Evolutionary conservation across 2,888 invertebrate species (phyloP).

Genomic region (Phengaris arion): DNA sequence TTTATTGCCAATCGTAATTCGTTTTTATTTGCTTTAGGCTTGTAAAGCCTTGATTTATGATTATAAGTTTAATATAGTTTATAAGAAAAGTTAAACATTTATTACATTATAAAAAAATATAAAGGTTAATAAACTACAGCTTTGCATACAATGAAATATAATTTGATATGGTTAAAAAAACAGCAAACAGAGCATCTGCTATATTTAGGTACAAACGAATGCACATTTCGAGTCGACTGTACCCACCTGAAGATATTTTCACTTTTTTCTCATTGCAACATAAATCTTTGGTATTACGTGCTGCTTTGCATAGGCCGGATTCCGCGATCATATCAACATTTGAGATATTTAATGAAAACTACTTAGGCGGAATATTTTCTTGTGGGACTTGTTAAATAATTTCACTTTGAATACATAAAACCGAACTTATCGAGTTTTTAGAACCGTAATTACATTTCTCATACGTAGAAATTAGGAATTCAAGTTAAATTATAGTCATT

Average conservation of each 20-base stretch:
- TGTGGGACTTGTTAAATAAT: constrained; percentile 17
- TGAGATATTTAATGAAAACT: constrained; percentile 31
- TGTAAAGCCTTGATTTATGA: background rate
- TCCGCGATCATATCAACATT: constrained; percentile 35
- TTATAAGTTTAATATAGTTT: background rate
- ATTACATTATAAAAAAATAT: background rate
- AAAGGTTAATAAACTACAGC: too few species aligned
- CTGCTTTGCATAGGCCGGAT: constrained; percentile 34
- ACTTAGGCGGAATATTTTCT: constrained; percentile 21
- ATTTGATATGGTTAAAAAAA: too few species aligned
- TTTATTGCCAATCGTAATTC: constrained; percentile 10
- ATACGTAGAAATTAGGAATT: constrained; percentile 12
- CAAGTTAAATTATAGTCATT: constrained; percentile 5
- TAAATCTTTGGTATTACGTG: constrained; percentile 38
- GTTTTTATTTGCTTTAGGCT: background rate
- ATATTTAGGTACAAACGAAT: too few species aligned
- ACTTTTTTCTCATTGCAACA: constrained; percentile 38
- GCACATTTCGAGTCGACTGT: constrained; percentile 31
- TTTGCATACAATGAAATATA: too few species aligned
- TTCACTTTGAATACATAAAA: constrained; percentile 26
- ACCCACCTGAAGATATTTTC: constrained; percentile 34
- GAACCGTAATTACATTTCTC: background rate
- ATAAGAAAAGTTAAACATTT: background rate
- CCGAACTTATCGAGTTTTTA: constrained; percentile 1
- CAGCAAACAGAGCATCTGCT: too few species aligned